Conservation (phyloP, 2,888 invertebrate species). For the Eupithecia inturbata region DNA sequence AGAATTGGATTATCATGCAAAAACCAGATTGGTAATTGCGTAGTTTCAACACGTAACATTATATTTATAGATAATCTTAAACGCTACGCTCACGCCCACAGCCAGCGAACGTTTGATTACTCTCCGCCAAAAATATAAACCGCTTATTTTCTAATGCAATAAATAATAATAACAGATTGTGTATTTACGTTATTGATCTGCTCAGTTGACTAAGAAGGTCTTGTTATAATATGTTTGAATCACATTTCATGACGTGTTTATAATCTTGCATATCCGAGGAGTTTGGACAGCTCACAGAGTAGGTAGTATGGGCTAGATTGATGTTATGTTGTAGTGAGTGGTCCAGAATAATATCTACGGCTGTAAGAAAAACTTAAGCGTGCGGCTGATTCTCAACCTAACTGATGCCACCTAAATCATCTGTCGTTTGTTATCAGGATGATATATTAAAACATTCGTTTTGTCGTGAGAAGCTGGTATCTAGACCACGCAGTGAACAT, state of each 20-base stretch:
- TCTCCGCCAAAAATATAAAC: constrained; percentile 45
- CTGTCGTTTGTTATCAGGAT: not conserved
- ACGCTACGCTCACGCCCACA: constrained; percentile 62
- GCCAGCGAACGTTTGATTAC: constrained; percentile 52
- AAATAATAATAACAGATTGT: not conserved
- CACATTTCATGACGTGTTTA: not conserved
- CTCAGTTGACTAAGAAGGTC: not conserved
- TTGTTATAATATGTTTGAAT: not conserved
- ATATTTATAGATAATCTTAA: constrained; percentile 71
- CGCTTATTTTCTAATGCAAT: not conserved
- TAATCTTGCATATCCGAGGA: not conserved
- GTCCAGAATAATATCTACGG: no score
- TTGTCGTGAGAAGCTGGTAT: not conserved
- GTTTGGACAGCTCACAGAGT: not conserved
- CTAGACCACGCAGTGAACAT: not conserved
- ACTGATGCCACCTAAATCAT: not conserved
- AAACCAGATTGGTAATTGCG: constrained; percentile 34
- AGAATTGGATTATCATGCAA: constrained; percentile 27
- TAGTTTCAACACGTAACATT: constrained; percentile 53
- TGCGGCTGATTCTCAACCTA: not conserved
- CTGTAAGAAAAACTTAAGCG: no score
- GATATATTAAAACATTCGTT: no score
- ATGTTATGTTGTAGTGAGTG: no score
- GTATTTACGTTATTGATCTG: not conserved
- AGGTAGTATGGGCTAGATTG: not conserved